Evolutionary conservation across 2,113 vertebrate species (phyloP).

Genomic region (Grammomys dolichurus): DNA sequence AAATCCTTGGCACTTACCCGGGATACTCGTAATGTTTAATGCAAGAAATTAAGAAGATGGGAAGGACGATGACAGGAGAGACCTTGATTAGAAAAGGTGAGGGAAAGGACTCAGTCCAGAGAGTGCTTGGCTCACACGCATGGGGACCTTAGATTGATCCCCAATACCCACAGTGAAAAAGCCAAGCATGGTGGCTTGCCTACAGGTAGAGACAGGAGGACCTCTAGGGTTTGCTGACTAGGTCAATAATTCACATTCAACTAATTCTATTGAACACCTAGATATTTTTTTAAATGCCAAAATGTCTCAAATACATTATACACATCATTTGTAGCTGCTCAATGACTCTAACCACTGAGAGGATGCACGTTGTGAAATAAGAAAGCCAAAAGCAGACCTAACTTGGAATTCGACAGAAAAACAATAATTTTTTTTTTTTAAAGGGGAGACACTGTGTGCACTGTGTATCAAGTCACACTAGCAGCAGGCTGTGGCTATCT

Average conservation of each 20-base stretch:
- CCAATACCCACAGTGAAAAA: background rate
- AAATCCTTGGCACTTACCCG: background rate
- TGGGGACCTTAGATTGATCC: background rate
- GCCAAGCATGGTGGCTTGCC: too few relatives aligned
- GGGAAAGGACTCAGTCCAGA: background rate
- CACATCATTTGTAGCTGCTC: background rate
- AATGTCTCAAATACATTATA: background rate
- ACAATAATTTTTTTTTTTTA: background rate
- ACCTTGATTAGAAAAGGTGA: background rate
- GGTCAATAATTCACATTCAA: background rate
- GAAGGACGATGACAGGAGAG: background rate
- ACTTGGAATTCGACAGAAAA: constrained; percentile 24
- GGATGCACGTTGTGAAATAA: background rate
- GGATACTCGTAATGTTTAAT: background rate
- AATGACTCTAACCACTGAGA: background rate
- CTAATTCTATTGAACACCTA: background rate
- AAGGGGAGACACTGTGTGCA: background rate
- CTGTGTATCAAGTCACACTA: background rate
- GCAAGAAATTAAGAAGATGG: background rate
- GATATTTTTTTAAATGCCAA: background rate
- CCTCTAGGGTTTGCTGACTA: background rate
- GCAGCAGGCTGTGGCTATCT: background rate
- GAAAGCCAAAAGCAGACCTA: background rate
- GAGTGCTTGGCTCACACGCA: background rate
- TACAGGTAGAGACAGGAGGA: background rate